Conservation (phyloP, 2,888 invertebrate species). For the Cantharis rustica region DNA sequence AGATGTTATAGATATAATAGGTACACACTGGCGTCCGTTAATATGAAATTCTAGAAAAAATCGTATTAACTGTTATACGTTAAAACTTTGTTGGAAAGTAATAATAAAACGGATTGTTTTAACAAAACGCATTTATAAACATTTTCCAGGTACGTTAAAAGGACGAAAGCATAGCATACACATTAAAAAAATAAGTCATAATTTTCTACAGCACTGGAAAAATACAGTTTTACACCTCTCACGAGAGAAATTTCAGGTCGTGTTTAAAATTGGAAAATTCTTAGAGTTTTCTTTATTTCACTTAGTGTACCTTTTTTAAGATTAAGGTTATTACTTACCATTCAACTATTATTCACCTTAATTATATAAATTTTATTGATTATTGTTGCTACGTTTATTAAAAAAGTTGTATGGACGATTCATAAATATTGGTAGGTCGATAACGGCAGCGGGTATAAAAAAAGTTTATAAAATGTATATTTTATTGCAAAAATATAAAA, state of each 20-base stretch:
- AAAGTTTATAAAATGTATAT: background rate
- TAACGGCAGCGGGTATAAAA: background rate
- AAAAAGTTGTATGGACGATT: background rate
- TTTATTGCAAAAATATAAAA: background rate
- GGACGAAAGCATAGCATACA: background rate
- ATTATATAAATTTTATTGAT: background rate
- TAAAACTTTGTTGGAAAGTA: background rate
- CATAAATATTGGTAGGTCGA: background rate
- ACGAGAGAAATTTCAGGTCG: constrained; percentile 44
- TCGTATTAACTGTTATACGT: background rate
- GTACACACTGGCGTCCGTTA: constrained; percentile 19
- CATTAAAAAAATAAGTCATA: background rate
- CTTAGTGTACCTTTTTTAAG: constrained; percentile 32
- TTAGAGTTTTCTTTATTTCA: constrained; percentile 40
- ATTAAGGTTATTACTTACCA: constrained; percentile 10
- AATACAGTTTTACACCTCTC: constrained; percentile 38
- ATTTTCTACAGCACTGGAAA: constrained; percentile 14
- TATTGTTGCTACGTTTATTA: background rate
- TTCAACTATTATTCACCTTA: background rate
- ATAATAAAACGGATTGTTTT: background rate
- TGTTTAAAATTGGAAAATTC: constrained; percentile 46
- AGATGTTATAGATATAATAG: constrained; percentile 22
- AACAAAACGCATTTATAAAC: background rate
- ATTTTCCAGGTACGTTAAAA: background rate
- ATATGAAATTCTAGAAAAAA: background rate